phyloP scores from a whole-genome alignment of 2,888 invertebrate species.

The Salticus scenicus region DNA sequence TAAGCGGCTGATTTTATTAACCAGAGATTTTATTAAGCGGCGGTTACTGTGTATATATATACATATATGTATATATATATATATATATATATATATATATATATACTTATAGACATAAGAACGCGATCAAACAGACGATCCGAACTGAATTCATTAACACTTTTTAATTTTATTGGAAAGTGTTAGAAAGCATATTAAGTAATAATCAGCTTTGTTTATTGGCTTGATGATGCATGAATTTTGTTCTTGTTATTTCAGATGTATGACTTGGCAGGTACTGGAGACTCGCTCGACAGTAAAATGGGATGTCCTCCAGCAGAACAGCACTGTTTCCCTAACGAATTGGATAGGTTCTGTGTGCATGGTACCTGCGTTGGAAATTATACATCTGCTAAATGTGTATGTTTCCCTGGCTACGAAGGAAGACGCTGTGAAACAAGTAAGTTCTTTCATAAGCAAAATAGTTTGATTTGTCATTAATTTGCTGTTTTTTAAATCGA shows the following conservation, averaged over 20 bases:
- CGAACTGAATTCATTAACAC: no score
- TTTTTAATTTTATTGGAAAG: no score
- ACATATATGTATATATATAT: no score
- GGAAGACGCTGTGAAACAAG: slow-evolving; percentile 76
- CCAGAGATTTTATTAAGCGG: no score
- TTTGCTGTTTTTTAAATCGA: not conserved
- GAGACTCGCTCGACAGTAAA: slow-evolving; percentile 86
- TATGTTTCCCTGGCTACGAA: slow-evolving; percentile 78
- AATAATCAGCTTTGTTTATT: no score
- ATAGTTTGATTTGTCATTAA: not conserved
- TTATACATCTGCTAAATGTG: slow-evolving; percentile 74
- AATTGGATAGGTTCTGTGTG: slow-evolving; percentile 35
- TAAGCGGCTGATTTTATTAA: no score
- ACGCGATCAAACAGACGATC: no score
- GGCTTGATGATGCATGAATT: no score
- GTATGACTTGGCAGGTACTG: slow-evolving; percentile 95
- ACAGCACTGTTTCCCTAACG: slow-evolving; percentile 86
- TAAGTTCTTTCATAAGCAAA: slow-evolving; percentile 44
- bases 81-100: no score
- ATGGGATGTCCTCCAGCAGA: slow-evolving; percentile 95
- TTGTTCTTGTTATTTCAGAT: slow-evolving; percentile 78
- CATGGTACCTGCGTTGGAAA: slow-evolving; percentile 74
- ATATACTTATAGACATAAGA: no score
- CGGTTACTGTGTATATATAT: no score
- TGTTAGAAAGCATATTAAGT: no score